Evolutionary conservation across 2,888 invertebrate genomes (phyloP).

Genomic region (Andrena flavipes): DNA sequence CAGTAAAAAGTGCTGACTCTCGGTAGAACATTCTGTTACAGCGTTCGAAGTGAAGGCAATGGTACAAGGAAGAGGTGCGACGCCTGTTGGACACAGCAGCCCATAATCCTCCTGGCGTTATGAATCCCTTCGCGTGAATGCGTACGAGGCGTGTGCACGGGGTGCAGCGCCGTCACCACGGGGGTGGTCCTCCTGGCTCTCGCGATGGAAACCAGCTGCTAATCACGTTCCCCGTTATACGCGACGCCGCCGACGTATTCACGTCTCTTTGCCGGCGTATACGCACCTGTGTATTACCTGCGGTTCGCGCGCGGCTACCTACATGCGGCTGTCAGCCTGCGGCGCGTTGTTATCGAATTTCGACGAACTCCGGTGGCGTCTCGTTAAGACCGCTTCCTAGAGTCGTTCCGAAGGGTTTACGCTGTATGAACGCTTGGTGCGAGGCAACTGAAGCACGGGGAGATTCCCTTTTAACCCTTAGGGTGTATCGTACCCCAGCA

Average conservation of each 20-base stretch:
- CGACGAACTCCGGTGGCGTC: conserved; percentile 38
- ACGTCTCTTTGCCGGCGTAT: conserved; percentile 46
- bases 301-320: conserved; percentile 53
- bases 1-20: too few relatives aligned
- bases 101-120: conserved; percentile 77
- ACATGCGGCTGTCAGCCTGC: conserved; percentile 44
- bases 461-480: background rate
- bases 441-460: background rate
- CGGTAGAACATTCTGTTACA: background rate
- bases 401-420: background rate
- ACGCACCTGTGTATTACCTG: conserved; percentile 51
- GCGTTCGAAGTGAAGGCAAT: conserved; percentile 39
- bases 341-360: conserved; percentile 58
- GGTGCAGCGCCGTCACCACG: conserved; percentile 63
- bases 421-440: background rate
- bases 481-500: too few relatives aligned
- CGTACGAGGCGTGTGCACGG: conserved; percentile 58
- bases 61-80: conserved; percentile 78
- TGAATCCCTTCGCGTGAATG: conserved; percentile 66
- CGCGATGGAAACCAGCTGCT: conserved; percentile 68
- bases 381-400: conserved; percentile 16
- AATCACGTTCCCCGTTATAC: conserved; percentile 74
- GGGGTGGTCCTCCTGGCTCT: conserved; percentile 75
- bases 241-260: conserved; percentile 56
- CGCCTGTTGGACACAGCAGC: conserved; percentile 69